These are phyloP conservation scores for Perithous albicinctus DNA, from an alignment of 2,888 invertebrate species.

Conservation along the genomic window DNA sequence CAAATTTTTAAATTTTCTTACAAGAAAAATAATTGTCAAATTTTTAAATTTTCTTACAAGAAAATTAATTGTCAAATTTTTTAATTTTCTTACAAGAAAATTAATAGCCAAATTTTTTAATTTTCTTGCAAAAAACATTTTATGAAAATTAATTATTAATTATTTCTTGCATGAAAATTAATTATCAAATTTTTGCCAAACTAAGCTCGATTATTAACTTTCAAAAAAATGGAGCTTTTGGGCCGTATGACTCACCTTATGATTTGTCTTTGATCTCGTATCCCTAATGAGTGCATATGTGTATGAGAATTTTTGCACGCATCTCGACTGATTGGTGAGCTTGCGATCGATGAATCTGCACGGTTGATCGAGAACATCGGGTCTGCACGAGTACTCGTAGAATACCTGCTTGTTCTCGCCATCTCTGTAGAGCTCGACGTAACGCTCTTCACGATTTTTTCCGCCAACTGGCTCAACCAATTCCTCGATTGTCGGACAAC, in stretches of 20 bases:
- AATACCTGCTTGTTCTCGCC: constrained; percentile 90
- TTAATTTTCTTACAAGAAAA: too few species aligned
- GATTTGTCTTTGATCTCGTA: constrained; percentile 79
- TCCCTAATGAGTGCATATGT: constrained; percentile 92
- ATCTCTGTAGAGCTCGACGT: constrained; percentile 91
- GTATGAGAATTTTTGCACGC: constrained; percentile 93
- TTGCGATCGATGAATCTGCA: constrained; percentile 91
- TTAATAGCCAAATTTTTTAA: too few species aligned
- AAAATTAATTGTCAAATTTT: too few species aligned
- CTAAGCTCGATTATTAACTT: not conserved
- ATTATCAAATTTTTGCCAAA: not conserved
- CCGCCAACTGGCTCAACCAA: constrained; percentile 92
- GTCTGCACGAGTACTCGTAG: constrained; percentile 92
- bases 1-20: too few species aligned
- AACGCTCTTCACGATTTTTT: constrained; percentile 89
- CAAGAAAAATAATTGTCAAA: too few species aligned
- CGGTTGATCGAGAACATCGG: constrained; percentile 89
- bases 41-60: too few species aligned
- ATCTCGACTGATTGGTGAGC: constrained; percentile 89
- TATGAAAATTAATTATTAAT: too few species aligned
- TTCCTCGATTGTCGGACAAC: constrained; percentile 92
- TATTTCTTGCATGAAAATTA: too few species aligned
- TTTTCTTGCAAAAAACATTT: too few species aligned
- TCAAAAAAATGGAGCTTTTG: too few species aligned
- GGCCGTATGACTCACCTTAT: constrained; percentile 41